phyloP scores from a whole-genome alignment of 2,113 vertebrate genomes.

The Mus pahari region DNA sequence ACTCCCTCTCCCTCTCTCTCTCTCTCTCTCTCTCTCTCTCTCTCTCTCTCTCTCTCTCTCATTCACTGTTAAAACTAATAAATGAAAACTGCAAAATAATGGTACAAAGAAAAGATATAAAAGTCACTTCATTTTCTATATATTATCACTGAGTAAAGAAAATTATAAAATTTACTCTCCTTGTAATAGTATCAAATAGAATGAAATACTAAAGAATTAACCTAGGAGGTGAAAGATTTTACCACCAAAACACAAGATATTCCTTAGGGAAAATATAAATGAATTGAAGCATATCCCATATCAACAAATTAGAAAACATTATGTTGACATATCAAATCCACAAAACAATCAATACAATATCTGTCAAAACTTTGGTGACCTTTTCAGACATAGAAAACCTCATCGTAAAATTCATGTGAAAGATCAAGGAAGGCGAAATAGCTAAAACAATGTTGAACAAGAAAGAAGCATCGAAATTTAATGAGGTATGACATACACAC shows the following conservation, averaged over 20 bases:
- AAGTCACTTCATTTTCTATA: background rate
- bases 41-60: too few relatives aligned
- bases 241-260: background rate
- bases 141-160: background rate
- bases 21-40: too few relatives aligned
- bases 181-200: background rate
- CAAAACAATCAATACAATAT: background rate
- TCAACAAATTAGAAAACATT: background rate
- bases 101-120: background rate
- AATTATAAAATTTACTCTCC: background rate
- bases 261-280: background rate
- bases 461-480: background rate
- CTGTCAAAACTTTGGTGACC: background rate
- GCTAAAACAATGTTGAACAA: background rate
- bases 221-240: background rate
- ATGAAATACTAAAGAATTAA: background rate
- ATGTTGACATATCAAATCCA: background rate
- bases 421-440: background rate
- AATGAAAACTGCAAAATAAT: background rate
- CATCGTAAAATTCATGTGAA: background rate
- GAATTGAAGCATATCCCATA: background rate
- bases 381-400: background rate
- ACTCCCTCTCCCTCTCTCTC: too few relatives aligned
- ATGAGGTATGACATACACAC: background rate
- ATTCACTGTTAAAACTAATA: background rate